Conservation (phyloP, 37 sponge, comb jelly and placozoan genomes). For the Ephydatia muelleri region DNA sequence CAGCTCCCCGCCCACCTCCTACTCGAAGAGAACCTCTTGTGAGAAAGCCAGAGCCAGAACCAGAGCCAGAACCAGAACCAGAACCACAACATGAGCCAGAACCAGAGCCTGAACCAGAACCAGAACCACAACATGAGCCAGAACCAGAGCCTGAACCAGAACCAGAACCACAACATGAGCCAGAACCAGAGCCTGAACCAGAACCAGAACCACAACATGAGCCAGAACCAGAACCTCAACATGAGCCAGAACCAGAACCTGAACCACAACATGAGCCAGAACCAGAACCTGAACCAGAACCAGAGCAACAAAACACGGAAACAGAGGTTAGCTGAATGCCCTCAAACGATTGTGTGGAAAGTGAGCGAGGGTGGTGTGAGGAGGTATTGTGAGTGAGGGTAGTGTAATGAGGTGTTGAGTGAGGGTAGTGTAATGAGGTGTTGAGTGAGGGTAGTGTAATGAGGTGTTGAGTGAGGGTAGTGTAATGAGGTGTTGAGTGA, state of each 20-base stretch:
- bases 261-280: conserved; percentile 21
- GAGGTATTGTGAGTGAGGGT: too few relatives aligned
- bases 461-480: too few relatives aligned
- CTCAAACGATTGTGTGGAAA: neutral
- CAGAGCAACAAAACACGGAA: neutral
- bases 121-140: conserved; percentile 36
- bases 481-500: too few relatives aligned
- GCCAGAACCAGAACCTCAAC: conserved; percentile 37
- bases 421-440: too few relatives aligned
- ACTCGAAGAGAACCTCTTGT: conserved; percentile 16
- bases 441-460: too few relatives aligned
- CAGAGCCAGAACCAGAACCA: conserved; percentile 42
- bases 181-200: conserved; percentile 38
- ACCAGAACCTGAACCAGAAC: neutral
- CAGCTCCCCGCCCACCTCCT: neutral
- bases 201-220: conserved; percentile 46
- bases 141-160: conserved; percentile 47
- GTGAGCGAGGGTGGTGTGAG: too few relatives aligned
- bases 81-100: conserved; percentile 38
- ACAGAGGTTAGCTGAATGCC: neutral
- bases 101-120: conserved; percentile 67
- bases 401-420: too few relatives aligned
- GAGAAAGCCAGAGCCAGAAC: conserved; percentile 30
- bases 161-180: conserved; percentile 33
- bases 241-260: conserved; percentile 25